Evolutionary conservation across 2,797 vertebrate genomes (phyloP).

Genomic region (Lemur catta): DNA sequence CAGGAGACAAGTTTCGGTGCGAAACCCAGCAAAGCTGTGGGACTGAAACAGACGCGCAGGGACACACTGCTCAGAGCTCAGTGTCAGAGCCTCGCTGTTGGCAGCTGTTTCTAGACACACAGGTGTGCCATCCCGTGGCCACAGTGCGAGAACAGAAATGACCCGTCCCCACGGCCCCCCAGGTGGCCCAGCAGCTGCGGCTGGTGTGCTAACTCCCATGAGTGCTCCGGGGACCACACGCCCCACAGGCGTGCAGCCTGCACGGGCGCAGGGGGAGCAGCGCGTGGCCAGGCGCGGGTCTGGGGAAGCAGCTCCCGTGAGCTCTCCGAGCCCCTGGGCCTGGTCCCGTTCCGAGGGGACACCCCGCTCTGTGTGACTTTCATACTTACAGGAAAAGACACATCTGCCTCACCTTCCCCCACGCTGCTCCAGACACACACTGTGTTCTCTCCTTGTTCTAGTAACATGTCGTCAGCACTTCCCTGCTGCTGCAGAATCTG

Average conservation of each 20-base stretch:
- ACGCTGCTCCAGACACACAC: accelerated
- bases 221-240: not conserved
- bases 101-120: not conserved
- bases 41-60: accelerated
- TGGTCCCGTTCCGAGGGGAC: not conserved
- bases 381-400: no score
- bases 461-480: not conserved
- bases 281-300: not conserved
- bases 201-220: accelerated
- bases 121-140: accelerated
- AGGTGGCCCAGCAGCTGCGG: accelerated
- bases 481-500: not conserved
- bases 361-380: accelerated
- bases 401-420: not conserved
- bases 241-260: no score
- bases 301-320: accelerated
- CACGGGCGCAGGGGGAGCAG: no score
- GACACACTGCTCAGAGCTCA: accelerated
- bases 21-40: accelerated
- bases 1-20: accelerated
- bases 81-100: accelerated
- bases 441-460: not conserved
- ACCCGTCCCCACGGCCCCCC: not conserved
- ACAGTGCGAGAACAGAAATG: not conserved
- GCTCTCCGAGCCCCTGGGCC: accelerated